phyloP scores from a whole-genome alignment of 2,888 invertebrate genomes.

The Synergus itoensis region DNA sequence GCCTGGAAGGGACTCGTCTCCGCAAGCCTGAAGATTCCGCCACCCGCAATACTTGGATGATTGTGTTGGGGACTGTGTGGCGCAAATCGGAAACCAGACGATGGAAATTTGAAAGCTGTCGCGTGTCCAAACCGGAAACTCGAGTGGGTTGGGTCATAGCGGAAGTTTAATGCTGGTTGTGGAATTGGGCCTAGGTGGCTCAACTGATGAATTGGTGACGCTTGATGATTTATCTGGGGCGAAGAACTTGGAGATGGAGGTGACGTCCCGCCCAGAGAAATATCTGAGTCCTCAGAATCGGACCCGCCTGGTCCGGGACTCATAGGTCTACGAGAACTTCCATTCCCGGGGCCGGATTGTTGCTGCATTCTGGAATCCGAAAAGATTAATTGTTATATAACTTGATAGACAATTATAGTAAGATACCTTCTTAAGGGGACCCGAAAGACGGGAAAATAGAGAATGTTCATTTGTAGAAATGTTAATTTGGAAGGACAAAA shows the following conservation, averaged over 20 bases:
- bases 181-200: conserved; percentile 74
- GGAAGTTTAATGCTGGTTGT: conserved; percentile 73
- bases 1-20: conserved; percentile 76
- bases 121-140: conserved; percentile 74
- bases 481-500: neutral
- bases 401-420: neutral
- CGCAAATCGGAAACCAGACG: conserved; percentile 73
- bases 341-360: conserved; percentile 73
- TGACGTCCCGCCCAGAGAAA: conserved; percentile 75
- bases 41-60: conserved; percentile 72
- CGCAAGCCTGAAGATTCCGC: conserved; percentile 75
- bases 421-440: neutral
- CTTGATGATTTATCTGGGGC: conserved; percentile 70
- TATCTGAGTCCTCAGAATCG: conserved; percentile 75
- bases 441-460: neutral
- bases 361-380: conserved; percentile 74
- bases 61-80: conserved; percentile 72
- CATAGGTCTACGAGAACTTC: conserved; percentile 67
- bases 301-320: conserved; percentile 74
- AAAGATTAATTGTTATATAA: neutral
- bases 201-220: conserved; percentile 70
- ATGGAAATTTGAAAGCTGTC: conserved; percentile 74
- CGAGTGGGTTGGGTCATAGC: conserved; percentile 74
- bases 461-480: neutral
- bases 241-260: conserved; percentile 74